These are phyloP conservation scores for Ptychochromis oligacanthus DNA, from an alignment of 2,113 vertebrate genomes.

Conservation along the genomic window DNA sequence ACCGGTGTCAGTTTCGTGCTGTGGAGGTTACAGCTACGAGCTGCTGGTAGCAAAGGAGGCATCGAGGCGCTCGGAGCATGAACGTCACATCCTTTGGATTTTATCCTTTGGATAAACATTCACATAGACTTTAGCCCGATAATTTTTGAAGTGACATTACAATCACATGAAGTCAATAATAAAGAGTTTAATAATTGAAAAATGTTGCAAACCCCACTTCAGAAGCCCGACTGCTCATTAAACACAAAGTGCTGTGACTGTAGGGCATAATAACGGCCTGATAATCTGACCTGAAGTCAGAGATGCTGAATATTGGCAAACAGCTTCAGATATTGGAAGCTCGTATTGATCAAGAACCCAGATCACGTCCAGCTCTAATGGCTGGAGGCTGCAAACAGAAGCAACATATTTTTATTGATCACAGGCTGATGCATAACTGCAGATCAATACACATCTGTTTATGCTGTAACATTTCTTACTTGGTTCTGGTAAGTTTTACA, in stretches of 20 bases:
- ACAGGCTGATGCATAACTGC: neutral
- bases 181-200: neutral
- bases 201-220: neutral
- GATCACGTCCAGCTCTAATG: neutral
- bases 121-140: too few species aligned
- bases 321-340: neutral
- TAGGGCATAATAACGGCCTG: too few species aligned
- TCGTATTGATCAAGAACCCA: neutral
- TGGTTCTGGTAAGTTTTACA: neutral
- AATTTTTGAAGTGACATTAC: neutral
- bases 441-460: neutral
- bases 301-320: neutral
- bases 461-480: neutral
- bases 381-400: neutral
- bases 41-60: too few species aligned
- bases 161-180: neutral
- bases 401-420: slow-evolving; percentile 8
- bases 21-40: too few species aligned
- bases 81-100: too few species aligned
- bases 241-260: too few species aligned
- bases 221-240: neutral
- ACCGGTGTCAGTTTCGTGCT: too few species aligned
- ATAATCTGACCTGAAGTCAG: neutral
- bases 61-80: too few species aligned
- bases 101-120: too few species aligned